Base-by-base conservation (phyloP, 2,797 vertebrate genomes). In the Coregonus ussuriensis region DNA sequence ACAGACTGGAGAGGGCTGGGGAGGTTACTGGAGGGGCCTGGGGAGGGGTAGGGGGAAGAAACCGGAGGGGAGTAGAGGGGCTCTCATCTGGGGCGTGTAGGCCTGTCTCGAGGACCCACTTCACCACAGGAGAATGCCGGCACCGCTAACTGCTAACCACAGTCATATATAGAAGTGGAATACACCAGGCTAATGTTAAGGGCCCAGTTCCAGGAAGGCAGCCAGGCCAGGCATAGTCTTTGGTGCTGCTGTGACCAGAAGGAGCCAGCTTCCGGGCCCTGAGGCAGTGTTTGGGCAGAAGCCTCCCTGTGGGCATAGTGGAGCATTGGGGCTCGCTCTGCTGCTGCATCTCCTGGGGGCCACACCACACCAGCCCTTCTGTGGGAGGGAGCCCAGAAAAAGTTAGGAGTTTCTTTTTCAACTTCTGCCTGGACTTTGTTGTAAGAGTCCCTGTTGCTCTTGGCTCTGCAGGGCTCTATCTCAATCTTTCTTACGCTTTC, bases 121-220 rank as follows among this genome's bases (percentile, higher is more conserved):
- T 14, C 6, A 31, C 54, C 73, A 35, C 71, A 47, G 47, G 71
- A 63, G 41, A 76, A 63, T 21, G 21, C 21, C n/a, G 25, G 9
- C 16, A 18, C 54, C 63, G 11, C 29, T 54, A 18, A 59, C 18
- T 35, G 31, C 65, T 74, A 78, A 74, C 75, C 79, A 83, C 59
- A 4, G 0, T 84, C 75, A 70, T 74, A 3, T 29, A 80, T 84
- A 81, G 68, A 18, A 72, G 62, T 25, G 6, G 35, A 74, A 47
- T 77, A 54, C 54, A 67, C 65, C 68, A 82, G 63, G 80, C 78
- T 87, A 81, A 85, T 75, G 80, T 78, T 86, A 82, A 71, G 72
- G 72, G 82, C 80, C 52, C 56, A 37, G 21, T 81, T 83, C 77
- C 33, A 69, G 62, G 69, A 79, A 83, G 74, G 77, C 75, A 56